Evolutionary conservation across 2,888 invertebrate species (phyloP).

Genomic region (Dasypogon diadema): DNA sequence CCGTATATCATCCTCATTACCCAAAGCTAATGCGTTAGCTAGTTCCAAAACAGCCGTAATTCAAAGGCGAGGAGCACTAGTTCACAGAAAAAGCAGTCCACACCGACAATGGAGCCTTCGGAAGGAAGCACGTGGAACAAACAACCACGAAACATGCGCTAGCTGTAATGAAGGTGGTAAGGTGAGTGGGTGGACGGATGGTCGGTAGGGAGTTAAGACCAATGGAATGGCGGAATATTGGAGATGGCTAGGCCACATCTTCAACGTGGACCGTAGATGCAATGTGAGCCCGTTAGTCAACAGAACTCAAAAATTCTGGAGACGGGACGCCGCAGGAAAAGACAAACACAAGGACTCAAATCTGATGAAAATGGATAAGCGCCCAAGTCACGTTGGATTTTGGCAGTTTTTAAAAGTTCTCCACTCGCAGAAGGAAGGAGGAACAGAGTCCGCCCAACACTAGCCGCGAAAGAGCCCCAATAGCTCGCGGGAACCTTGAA

Average conservation of each 20-base stretch:
- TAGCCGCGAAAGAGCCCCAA: no score
- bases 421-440: no score
- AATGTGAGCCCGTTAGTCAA: background rate
- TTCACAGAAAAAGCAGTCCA: constrained; percentile 42
- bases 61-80: constrained; percentile 39
- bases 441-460: no score
- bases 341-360: constrained; percentile 47
- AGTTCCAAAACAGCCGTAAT: constrained; percentile 33
- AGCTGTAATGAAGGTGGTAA: constrained; percentile 23
- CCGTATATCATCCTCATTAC: constrained; percentile 55
- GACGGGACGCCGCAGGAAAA: constrained; percentile 3
- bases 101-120: constrained; percentile 8
- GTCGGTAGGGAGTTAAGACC: background rate
- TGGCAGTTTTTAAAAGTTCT: background rate
- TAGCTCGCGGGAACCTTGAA: no score
- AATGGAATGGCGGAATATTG: background rate
- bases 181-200: background rate
- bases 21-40: constrained; percentile 38
- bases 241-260: background rate
- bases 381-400: constrained; percentile 52
- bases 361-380: constrained; percentile 51
- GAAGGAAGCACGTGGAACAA: constrained; percentile 51
- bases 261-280: background rate
- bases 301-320: constrained; percentile 12
- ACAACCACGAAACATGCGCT: constrained; percentile 53